Percentiles rank a stretch among this genome's conserved stretches.
Evolutionary conservation across 1,140 invertebrate genomes (phyloP).

Genomic region (Cydia strobilella): DNA sequence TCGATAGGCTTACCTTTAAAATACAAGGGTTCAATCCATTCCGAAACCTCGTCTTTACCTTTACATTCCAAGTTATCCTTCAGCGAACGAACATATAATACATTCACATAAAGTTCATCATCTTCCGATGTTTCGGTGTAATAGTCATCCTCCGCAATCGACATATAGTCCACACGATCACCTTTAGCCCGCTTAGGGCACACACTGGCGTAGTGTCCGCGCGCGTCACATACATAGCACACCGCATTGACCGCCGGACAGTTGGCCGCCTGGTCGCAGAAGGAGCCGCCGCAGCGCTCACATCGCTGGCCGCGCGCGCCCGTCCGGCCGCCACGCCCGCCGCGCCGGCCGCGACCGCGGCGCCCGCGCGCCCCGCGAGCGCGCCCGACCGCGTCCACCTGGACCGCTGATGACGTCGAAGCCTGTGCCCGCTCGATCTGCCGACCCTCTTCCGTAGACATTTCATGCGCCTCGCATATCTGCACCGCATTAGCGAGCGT

Average conservation of each 20-base stretch:
- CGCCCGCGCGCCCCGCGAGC: too few species aligned
- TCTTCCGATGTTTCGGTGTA: background rate
- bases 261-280: too few species aligned
- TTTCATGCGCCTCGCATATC: background rate
- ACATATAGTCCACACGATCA: background rate
- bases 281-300: too few species aligned
- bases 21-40: constrained; percentile 27
- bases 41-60: background rate
- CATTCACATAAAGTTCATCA: constrained; percentile 12
- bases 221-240: constrained; percentile 4
- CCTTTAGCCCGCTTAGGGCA: background rate
- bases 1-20: background rate
- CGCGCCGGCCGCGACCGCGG: too few species aligned
- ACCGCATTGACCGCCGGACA: too few species aligned
- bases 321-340: too few species aligned
- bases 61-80: background rate
- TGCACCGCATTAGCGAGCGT: background rate
- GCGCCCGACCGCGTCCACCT: background rate
- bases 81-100: background rate
- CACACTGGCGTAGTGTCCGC: background rate
- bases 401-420: background rate
- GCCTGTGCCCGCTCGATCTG: background rate
- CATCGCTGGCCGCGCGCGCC: too few species aligned
- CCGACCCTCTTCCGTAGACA: background rate
- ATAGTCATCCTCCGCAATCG: background rate